Evolutionary conservation across 2,888 invertebrate genomes (phyloP).

Genomic region (Dascillus cervinus): DNA sequence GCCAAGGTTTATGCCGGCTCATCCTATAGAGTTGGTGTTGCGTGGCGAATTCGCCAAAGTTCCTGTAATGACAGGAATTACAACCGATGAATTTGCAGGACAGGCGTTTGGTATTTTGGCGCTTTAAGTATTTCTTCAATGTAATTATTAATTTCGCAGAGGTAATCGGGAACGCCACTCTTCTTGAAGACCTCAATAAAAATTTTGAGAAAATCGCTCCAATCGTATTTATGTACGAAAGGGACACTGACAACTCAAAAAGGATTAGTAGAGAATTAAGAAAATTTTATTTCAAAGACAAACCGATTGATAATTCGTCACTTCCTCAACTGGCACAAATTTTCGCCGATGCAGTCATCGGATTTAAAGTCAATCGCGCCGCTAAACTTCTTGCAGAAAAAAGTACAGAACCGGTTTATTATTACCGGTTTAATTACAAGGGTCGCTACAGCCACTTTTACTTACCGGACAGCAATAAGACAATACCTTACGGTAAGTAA

Average conservation of each 20-base stretch:
- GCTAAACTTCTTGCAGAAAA: conserved; percentile 52
- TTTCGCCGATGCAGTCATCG: conserved; percentile 53
- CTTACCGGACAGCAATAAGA: conserved; percentile 43
- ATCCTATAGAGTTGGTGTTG: conserved; percentile 50
- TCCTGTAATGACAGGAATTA: conserved; percentile 57
- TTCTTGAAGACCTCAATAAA: conserved; percentile 47
- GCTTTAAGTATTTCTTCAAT: too few relatives aligned
- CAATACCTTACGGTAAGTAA: conserved; percentile 21
- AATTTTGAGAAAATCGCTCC: conserved; percentile 59
- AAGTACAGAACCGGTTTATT: conserved; percentile 50
- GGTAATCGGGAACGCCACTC: conserved; percentile 47
- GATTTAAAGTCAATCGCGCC: conserved; percentile 53
- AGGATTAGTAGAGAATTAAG: conserved; percentile 47
- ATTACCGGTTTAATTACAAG: conserved; percentile 54
- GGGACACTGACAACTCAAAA: conserved; percentile 45
- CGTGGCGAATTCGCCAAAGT: conserved; percentile 51
- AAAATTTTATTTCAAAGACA: conserved; percentile 43
- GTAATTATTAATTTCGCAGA: conserved; percentile 34
- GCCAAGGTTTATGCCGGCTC: conserved; percentile 52
- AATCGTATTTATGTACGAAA: conserved; percentile 55
- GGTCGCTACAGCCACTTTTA: conserved; percentile 52
- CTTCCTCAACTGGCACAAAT: conserved; percentile 43
- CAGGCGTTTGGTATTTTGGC: conserved; percentile 53
- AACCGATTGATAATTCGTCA: conserved; percentile 36
- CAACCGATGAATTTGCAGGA: conserved; percentile 57